Percentiles rank a stretch among this genome's conserved stretches.
phyloP scores from a whole-genome alignment of 1,140 invertebrate genomes.

The Drosophila ercepeae region DNA sequence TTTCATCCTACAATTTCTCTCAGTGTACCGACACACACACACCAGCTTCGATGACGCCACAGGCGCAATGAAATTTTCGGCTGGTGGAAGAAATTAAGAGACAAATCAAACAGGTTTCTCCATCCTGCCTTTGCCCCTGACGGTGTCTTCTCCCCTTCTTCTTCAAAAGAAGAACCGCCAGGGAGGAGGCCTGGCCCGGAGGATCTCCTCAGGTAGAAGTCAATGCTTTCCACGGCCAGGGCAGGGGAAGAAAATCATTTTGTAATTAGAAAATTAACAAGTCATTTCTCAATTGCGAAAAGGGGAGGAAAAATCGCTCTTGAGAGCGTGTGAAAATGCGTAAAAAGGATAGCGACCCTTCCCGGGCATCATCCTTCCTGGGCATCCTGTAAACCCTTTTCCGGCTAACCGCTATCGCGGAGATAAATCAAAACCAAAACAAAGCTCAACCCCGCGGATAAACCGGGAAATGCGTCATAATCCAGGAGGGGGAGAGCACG shows the following conservation, averaged over 20 bases:
- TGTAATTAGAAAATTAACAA: constrained; percentile 75
- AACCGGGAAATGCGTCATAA: constrained; percentile 43
- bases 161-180: constrained; percentile 47
- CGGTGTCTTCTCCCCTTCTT: constrained; percentile 1
- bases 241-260: constrained; percentile 56
- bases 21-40: too few relatives aligned
- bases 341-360: constrained; percentile 8
- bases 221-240: constrained; percentile 18
- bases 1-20: background rate
- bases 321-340: constrained; percentile 41
- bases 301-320: background rate
- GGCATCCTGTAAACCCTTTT: constrained; percentile 14
- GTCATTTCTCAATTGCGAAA: constrained; percentile 54
- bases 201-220: constrained; percentile 41
- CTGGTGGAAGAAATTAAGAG: constrained; percentile 75
- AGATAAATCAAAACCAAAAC: constrained; percentile 56
- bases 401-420: constrained; percentile 4
- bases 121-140: constrained; percentile 12
- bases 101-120: constrained; percentile 74
- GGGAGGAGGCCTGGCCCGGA: background rate
- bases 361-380: background rate
- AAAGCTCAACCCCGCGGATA: constrained; percentile 7
- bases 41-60: too few relatives aligned
- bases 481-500: background rate
- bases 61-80: constrained; percentile 36